phyloP scores from a whole-genome alignment of 2,888 invertebrate species.

The Rutpela maculata region DNA sequence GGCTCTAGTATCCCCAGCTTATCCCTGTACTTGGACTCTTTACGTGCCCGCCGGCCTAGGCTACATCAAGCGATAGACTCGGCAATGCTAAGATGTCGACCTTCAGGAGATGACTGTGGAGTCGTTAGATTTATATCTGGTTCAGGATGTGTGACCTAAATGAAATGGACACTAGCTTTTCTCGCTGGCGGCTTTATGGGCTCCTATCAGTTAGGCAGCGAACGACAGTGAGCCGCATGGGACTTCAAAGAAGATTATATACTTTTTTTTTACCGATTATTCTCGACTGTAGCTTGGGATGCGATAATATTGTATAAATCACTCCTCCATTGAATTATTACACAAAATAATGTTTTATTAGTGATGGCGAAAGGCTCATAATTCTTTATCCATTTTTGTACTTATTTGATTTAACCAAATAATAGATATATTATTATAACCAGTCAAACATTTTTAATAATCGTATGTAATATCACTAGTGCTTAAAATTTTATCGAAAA shows the following conservation, averaged over 20 bases:
- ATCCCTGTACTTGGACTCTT: conserved; percentile 39
- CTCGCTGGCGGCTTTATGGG: conserved; percentile 56
- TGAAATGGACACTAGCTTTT: conserved; percentile 62
- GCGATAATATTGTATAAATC: conserved; percentile 28
- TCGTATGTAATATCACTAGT: too few species aligned
- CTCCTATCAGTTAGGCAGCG: conserved; percentile 49
- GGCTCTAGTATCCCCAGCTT: conserved; percentile 44
- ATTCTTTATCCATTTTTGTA: too few species aligned
- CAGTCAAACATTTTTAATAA: too few species aligned
- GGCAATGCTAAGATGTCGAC: conserved; percentile 43
- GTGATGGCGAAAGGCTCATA: too few species aligned
- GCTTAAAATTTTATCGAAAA: too few species aligned
- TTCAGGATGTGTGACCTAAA: conserved; percentile 60
- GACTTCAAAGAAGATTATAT: conserved; percentile 27
- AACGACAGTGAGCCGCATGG: conserved; percentile 32
- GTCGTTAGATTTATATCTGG: conserved; percentile 65
- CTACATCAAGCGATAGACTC: conserved; percentile 35
- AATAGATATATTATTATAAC: too few species aligned
- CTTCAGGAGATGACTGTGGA: conserved; percentile 49
- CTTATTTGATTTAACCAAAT: too few species aligned
- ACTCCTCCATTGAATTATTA: conserved; percentile 9
- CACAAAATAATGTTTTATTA: background rate
- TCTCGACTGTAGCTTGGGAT: conserved; percentile 9
- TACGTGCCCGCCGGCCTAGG: conserved; percentile 31
- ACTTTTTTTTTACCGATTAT: conserved; percentile 23